Evolutionary conservation across 2,888 invertebrate species (phyloP).

Genomic region (Melipona bicolor): DNA sequence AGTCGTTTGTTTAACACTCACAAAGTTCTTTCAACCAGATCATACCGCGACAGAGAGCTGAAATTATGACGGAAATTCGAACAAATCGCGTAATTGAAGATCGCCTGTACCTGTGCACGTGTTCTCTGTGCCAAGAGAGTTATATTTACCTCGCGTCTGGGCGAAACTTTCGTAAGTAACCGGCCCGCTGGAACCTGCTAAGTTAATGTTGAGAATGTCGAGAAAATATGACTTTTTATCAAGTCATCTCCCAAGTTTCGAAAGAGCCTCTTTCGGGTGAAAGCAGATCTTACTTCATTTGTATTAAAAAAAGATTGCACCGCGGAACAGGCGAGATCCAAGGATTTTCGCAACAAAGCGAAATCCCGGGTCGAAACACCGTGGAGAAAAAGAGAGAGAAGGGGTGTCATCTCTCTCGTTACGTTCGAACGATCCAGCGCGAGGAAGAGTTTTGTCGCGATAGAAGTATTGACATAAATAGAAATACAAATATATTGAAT

Average conservation of each 20-base stretch:
- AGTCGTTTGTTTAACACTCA: too few relatives aligned
- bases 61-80: conserved; percentile 12
- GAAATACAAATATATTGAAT: too few relatives aligned
- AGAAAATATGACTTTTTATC: background rate
- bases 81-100: background rate
- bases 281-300: background rate
- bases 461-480: too few relatives aligned
- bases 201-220: background rate
- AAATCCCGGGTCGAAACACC: background rate
- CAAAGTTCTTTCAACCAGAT: background rate
- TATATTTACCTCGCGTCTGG: background rate
- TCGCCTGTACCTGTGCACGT: too few relatives aligned
- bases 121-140: too few relatives aligned
- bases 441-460: too few relatives aligned
- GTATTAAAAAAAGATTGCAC: conserved; percentile 6
- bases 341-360: conserved; percentile 20
- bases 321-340: background rate
- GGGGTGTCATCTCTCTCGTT: too few relatives aligned
- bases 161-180: background rate
- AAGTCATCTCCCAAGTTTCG: background rate
- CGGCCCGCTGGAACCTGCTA: background rate
- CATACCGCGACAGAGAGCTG: background rate
- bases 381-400: background rate
- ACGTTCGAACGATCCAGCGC: too few relatives aligned
- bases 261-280: background rate